Evolutionary conservation across 1,140 invertebrate genomes (phyloP), one percentile per base, ranked within the genome.

Genomic region (Anastrepha obliqua): DNA sequence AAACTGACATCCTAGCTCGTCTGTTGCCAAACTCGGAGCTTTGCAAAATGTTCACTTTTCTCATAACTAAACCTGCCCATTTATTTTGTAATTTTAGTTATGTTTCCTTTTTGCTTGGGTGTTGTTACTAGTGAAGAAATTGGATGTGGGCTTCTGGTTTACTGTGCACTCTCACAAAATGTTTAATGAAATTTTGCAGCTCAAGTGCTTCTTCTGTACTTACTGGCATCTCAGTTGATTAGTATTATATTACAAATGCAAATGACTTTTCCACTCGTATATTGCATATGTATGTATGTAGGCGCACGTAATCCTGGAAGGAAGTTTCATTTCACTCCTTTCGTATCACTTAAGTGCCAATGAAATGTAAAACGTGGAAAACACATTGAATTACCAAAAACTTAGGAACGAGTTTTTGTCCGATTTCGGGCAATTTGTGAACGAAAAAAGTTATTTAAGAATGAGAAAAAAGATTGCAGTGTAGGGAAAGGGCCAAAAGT

Each of bases 311-410:
- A 5, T 11, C 1, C 8, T 15, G 60, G 1, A 17, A 62, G 60
- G 5, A 62, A 8, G 60, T 74, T 13, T 0, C 39, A 44, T 44
- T 47, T 44, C 15, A 44, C 65, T 39, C 65, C 65, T 67, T 67
- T 67, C 39, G 20, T 58, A 74, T 74, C 67, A 74, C 44, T 74
- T 74, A 74, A 74, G 44, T 74, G 67, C 67, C 15, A 74, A 17
- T 74, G 67, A 74, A 47, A 44, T 74, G 42, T 74, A 13, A 47
- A 47, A 74, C 44, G 11, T 47, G 15, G 42, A 74, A 74, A 74
- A 70, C 67, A 3, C 47, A 11, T 44, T 13, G 8, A 29, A 11
- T 13, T 42, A 29, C 3, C 20, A 6, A 13, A 39, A 39, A 29
- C 8, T 42, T 42, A 13, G 15, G 67, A 3, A 5, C 13, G 67